Conservation (phyloP, 2,113 vertebrate genomes). For the Circaetus cinerascens region DNA sequence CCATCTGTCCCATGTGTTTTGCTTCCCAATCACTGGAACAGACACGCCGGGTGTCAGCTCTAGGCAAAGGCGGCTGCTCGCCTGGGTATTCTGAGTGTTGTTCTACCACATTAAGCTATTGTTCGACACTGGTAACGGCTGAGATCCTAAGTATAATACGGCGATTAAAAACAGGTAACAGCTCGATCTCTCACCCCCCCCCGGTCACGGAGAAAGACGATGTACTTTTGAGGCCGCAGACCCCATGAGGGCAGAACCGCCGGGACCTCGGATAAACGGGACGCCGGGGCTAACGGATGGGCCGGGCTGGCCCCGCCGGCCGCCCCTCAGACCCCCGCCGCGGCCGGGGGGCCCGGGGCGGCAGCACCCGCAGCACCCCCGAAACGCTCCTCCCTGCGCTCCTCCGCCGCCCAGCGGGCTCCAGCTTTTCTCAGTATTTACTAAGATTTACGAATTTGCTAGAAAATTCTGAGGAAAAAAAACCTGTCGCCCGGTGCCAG, state of each 20-base stretch:
- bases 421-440: background rate
- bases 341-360: no score
- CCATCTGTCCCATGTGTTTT: background rate
- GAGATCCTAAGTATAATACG: background rate
- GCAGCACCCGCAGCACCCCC: background rate
- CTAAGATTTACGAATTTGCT: background rate
- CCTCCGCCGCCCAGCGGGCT: background rate
- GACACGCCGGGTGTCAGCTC: background rate
- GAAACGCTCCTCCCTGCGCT: background rate
- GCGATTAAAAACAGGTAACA: background rate
- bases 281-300: no score
- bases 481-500: background rate
- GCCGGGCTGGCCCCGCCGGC: background rate
- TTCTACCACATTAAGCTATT: background rate
- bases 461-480: background rate
- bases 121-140: background rate
- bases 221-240: background rate
- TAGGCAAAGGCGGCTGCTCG: background rate
- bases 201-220: background rate
- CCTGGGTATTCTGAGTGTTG: background rate
- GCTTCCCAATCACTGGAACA: background rate
- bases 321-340: background rate
- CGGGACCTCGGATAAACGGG: no score
- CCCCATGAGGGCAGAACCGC: background rate
- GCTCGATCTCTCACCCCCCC: background rate